Percentiles rank a stretch among this genome's conserved stretches.
Evolutionary conservation across 2,113 vertebrate species (phyloP).

Genomic region (Toxotes jaculatrix): DNA sequence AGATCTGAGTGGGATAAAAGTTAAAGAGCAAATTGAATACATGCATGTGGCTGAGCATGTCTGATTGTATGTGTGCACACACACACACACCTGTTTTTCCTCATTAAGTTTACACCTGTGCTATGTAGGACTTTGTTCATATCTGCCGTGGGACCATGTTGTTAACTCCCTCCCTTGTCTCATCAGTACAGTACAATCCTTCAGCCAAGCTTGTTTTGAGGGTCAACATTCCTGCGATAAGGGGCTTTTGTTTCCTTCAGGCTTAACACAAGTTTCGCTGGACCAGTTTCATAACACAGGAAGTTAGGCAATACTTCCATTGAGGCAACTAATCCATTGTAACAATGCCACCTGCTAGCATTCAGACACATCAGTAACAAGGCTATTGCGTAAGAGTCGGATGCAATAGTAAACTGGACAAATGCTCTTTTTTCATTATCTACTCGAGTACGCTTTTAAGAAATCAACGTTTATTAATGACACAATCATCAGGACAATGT

Average conservation of each 20-base stretch:
- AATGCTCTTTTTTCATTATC: background rate
- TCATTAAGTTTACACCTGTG: conserved; percentile 26
- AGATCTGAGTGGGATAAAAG: conserved; percentile 13
- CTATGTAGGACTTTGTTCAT: conserved; percentile 12
- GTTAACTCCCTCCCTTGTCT: conserved; percentile 28
- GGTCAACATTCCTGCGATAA: conserved; percentile 74
- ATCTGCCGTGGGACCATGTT: conserved; percentile 10
- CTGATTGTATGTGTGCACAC: background rate
- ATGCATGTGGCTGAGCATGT: background rate
- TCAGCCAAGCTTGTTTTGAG: conserved; percentile 33
- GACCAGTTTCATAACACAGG: conserved; percentile 63
- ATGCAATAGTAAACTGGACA: conserved; percentile 10
- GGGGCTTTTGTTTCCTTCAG: conserved; percentile 67
- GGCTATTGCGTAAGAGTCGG: conserved; percentile 14
- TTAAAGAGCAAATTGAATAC: background rate
- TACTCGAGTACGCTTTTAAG: background rate
- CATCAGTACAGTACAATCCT: conserved; percentile 16
- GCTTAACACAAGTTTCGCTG: conserved; percentile 47
- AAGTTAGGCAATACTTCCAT: conserved; percentile 66
- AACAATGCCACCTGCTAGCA: conserved; percentile 50
- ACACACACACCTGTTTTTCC: conserved; percentile 30
- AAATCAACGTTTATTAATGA: conserved; percentile 20
- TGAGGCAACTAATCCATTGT: conserved; percentile 47
- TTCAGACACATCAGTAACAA: conserved; percentile 14
- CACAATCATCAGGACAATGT: background rate